Evolutionary conservation across 2,113 vertebrate genomes (phyloP).

Genomic region (Camelus dromedarius): DNA sequence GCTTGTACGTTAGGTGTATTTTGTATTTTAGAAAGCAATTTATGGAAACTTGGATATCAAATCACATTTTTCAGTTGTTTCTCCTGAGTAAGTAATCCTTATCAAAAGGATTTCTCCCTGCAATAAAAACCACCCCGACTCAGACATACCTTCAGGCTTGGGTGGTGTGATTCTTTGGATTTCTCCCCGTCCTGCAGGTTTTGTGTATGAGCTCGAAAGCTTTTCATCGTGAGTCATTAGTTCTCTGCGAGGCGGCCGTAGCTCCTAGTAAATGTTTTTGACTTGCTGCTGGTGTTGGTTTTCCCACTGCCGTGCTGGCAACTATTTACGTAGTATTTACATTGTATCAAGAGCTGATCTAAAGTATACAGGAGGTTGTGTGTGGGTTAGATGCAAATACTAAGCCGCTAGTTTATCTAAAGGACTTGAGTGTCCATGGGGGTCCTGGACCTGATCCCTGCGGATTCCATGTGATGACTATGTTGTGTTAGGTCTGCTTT

Average conservation of each 20-base stretch:
- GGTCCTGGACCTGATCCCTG: not conserved
- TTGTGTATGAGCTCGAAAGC: not conserved
- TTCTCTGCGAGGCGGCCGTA: not conserved
- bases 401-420: not conserved
- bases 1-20: not conserved
- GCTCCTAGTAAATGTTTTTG: not conserved
- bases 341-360: not conserved
- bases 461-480: not conserved
- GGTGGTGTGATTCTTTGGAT: not conserved
- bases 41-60: not conserved
- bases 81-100: not conserved
- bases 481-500: not conserved
- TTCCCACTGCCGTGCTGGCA: not conserved
- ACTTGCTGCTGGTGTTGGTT: not conserved
- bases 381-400: not conserved
- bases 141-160: not conserved
- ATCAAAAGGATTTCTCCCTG: conserved; percentile 28
- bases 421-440: not conserved
- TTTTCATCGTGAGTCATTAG: not conserved
- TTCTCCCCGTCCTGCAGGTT: not conserved
- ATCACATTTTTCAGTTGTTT: conserved; percentile 31
- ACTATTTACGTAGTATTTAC: not conserved
- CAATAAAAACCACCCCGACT: not conserved
- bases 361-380: not conserved
- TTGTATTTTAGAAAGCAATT: conserved; percentile 47